These are phyloP conservation scores for Dryobotodes eremita DNA, from an alignment of 2,888 invertebrate species.

Conservation along the genomic window DNA sequence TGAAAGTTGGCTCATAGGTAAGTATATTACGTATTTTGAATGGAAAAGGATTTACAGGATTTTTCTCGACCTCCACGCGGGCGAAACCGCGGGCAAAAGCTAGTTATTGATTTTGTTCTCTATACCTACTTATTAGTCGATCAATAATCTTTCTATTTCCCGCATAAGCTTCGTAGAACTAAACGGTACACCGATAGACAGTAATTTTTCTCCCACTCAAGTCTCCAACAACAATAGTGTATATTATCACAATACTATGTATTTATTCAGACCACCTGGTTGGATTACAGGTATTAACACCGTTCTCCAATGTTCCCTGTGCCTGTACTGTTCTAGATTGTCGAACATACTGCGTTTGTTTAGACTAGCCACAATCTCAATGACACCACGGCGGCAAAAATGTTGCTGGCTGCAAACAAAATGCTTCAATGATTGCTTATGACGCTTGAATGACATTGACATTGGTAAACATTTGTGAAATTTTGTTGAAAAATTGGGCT, in stretches of 20 bases:
- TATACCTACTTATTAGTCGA: background rate
- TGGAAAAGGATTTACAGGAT: no score
- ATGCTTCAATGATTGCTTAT: background rate
- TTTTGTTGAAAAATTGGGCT: no score
- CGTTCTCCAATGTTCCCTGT: conserved; percentile 18
- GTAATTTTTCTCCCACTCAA: conserved; percentile 57
- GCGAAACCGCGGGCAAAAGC: no score
- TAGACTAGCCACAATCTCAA: conserved; percentile 6
- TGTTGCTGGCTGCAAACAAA: conserved; percentile 1
- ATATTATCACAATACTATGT: conserved; percentile 48
- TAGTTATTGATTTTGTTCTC: background rate
- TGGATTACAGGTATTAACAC: conserved; percentile 52
- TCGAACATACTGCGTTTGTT: background rate
- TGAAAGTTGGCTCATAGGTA: no score
- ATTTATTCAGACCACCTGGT: conserved; percentile 48
- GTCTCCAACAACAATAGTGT: conserved; percentile 28
- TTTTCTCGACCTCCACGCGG: no score
- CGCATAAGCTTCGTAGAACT: conserved; percentile 9
- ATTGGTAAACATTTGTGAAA: background rate
- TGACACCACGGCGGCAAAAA: background rate
- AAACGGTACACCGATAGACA: conserved; percentile 29
- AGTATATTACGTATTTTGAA: no score
- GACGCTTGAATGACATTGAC: background rate
- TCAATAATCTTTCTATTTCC: conserved; percentile 14
- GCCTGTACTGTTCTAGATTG: conserved; percentile 26